Conservation (phyloP, 2,888 invertebrate species). For the Calliopum simillimum region DNA sequence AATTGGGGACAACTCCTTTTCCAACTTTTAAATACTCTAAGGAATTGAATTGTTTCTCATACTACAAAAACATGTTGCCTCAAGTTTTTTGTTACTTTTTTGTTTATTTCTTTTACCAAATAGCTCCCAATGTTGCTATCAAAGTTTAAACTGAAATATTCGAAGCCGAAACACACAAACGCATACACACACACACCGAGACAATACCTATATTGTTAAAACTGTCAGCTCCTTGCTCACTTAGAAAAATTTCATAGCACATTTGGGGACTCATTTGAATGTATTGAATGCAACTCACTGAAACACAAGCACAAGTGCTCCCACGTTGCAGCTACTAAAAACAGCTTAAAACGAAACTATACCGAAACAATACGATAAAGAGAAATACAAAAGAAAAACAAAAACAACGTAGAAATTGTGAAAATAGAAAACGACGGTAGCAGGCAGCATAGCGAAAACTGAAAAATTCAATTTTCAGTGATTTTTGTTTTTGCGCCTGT, state of each 20-base stretch:
- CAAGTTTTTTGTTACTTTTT: too few species aligned
- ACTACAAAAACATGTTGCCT: too few species aligned
- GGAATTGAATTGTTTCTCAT: too few species aligned
- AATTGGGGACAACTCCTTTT: too few species aligned
- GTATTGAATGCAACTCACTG: constrained; percentile 41
- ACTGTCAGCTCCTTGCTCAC: too few species aligned
- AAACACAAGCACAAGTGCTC: neutral
- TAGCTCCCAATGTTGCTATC: too few species aligned
- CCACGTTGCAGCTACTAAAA: neutral
- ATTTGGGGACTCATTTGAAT: constrained; percentile 17
- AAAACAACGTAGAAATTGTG: neutral
- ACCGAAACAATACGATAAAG: neutral
- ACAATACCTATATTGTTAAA: too few species aligned
- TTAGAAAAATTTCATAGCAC: neutral
- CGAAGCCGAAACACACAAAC: too few species aligned
- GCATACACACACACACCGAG: too few species aligned
- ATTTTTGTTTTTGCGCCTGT: neutral
- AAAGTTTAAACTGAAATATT: too few species aligned
- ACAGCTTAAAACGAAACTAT: neutral
- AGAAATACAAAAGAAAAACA: neutral
- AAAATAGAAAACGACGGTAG: neutral
- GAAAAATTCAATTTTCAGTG: neutral
- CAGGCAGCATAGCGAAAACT: neutral
- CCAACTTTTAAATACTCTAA: too few species aligned
- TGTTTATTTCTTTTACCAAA: too few species aligned